phyloP scores from a whole-genome alignment of 2,888 invertebrate genomes.

The Proisotoma minuta region DNA sequence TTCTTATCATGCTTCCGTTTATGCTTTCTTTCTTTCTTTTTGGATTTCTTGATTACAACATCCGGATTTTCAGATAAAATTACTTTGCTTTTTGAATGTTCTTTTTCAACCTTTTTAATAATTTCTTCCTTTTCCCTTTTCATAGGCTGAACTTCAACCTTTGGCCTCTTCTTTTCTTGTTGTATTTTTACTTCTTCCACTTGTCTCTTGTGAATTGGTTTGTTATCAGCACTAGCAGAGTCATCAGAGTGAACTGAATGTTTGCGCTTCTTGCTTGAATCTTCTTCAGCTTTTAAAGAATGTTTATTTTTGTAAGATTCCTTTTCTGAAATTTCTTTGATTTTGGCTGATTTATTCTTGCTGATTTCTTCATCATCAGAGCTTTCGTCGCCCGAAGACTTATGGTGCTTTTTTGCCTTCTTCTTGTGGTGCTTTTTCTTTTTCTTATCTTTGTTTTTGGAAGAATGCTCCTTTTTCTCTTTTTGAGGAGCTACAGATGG shows the following conservation, averaged over 20 bases:
- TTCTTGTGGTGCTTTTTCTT: constrained; percentile 30
- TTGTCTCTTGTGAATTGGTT: constrained; percentile 1
- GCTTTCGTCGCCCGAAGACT: constrained; percentile 17
- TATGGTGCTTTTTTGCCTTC: constrained; percentile 18
- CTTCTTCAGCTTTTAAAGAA: not conserved
- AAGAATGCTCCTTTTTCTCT: constrained; percentile 14
- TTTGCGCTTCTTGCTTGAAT: constrained; percentile 15
- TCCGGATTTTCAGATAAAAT: constrained; percentile 4
- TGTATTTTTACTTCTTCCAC: too few relatives aligned
- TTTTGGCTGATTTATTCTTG: constrained; percentile 13
- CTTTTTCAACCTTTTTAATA: too few relatives aligned
- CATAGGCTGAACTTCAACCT: too few relatives aligned
- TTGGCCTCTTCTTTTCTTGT: too few relatives aligned
- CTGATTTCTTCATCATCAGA: not conserved
- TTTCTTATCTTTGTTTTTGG: constrained; percentile 29
- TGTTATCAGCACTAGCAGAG: not conserved
- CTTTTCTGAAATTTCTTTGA: not conserved
- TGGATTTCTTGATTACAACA: too few relatives aligned
- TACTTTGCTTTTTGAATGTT: constrained; percentile 10
- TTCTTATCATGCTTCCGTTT: too few relatives aligned
- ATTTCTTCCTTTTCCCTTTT: too few relatives aligned
- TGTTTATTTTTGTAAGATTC: not conserved
- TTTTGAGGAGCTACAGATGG: constrained; percentile 23
- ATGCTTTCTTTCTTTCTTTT: constrained; percentile 16
- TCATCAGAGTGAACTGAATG: not conserved